Evolutionary conservation across 2,888 invertebrate genomes (phyloP).

Genomic region (Scaptomyza tumidula): DNA sequence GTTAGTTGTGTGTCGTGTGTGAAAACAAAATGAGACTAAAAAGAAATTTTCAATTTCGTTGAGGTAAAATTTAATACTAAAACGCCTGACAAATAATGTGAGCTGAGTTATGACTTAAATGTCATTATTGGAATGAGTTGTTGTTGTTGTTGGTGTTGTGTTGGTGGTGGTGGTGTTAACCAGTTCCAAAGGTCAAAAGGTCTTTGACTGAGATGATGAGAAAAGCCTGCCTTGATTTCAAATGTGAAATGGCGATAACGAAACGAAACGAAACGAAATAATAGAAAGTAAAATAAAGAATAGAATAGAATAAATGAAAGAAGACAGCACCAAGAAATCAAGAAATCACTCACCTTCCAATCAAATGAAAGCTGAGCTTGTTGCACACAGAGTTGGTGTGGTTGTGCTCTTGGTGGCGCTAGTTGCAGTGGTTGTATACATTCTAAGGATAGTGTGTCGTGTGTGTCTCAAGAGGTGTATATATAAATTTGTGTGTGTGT

Average conservation of each 20-base stretch:
- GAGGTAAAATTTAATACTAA: background rate
- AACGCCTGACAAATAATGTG: constrained; percentile 24
- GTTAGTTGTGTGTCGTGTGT: background rate
- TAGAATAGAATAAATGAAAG: background rate
- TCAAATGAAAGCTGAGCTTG: constrained; percentile 51
- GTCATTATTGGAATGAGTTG: constrained; percentile 31
- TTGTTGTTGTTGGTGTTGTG: background rate
- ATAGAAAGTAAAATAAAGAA: background rate
- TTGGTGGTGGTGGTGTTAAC: constrained; percentile 10
- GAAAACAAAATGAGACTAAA: constrained; percentile 5
- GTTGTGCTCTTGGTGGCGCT: constrained; percentile 41
- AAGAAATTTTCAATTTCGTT: constrained; percentile 11
- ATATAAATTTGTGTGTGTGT: constrained; percentile 2
- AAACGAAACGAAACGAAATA: constrained; percentile 7
- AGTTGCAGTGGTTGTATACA: constrained; percentile 26
- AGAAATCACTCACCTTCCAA: constrained; percentile 51
- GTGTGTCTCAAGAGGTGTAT: constrained; percentile 2
- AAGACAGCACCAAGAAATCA: constrained; percentile 47
- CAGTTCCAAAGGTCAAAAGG: constrained; percentile 16
- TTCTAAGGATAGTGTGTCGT: constrained; percentile 29
- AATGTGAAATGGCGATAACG: constrained; percentile 22
- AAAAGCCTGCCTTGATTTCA: constrained; percentile 45
- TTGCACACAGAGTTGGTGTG: constrained; percentile 30
- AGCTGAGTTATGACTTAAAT: constrained; percentile 31
- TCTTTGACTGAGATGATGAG: constrained; percentile 9